Percentiles rank a stretch among this genome's conserved stretches.
Evolutionary conservation across 2,888 invertebrate species (phyloP).

Genomic region (Phortica magna): DNA sequence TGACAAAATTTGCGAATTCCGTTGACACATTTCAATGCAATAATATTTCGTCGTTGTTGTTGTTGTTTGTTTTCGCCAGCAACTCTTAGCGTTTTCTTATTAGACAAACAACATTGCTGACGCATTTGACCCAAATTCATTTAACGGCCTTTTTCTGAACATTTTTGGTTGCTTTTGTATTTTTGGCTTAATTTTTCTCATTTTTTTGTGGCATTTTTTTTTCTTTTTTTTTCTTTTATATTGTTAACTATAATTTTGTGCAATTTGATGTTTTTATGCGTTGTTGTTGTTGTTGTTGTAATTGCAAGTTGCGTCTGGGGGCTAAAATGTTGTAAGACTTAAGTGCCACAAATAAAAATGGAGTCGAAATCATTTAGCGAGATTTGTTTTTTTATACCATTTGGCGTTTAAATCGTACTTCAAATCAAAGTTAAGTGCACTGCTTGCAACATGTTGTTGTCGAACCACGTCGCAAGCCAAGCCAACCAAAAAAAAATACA

Average conservation of each 20-base stretch:
- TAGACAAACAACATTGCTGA: neutral
- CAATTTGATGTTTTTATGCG: conserved; percentile 25
- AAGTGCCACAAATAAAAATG: conserved; percentile 50
- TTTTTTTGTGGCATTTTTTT: conserved; percentile 39
- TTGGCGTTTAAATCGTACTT: conserved; percentile 56
- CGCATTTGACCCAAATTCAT: conserved; percentile 60
- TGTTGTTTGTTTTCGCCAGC: neutral
- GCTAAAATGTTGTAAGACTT: conserved; percentile 63
- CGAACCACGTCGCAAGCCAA: neutral
- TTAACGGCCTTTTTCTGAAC: conserved; percentile 36
- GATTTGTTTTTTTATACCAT: conserved; percentile 40
- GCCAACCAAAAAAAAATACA: neutral
- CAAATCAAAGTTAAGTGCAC: conserved; percentile 70
- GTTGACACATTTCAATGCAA: neutral
- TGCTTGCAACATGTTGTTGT: conserved; percentile 40
- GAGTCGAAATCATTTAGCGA: neutral
- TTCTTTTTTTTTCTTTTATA: conserved; percentile 54
- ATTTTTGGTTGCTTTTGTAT: conserved; percentile 35
- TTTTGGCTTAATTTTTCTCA: conserved; percentile 32
- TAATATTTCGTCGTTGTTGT: conserved; percentile 1
- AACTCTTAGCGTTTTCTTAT: neutral
- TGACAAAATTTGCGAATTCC: no score
- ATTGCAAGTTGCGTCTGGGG: conserved; percentile 18
- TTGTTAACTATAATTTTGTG: conserved; percentile 46
- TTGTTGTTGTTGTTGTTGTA: neutral